Evolutionary conservation across 92 coral and sea anemone genomes (phyloP).

Genomic region (Porites cylindrica): DNA sequence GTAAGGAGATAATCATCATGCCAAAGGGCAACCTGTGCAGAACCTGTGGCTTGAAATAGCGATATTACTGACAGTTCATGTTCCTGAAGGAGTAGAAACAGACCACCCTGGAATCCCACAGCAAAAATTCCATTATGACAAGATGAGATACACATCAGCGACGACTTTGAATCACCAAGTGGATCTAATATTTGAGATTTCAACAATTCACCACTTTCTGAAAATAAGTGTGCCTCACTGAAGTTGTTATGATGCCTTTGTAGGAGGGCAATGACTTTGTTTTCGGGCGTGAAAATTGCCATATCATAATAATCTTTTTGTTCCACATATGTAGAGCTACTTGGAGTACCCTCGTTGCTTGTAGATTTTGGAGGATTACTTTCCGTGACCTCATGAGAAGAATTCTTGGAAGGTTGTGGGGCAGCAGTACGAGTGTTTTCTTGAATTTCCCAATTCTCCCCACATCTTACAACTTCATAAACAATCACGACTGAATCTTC

Average conservation of each 20-base stretch:
- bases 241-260: constrained; percentile 73
- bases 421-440: constrained; percentile 8
- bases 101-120: constrained; percentile 89
- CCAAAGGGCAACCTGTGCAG: constrained; percentile 90
- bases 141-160: constrained; percentile 72
- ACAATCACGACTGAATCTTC: constrained; percentile 66
- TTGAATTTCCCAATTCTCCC: constrained; percentile 38
- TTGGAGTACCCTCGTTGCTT: constrained; percentile 7
- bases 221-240: constrained; percentile 77
- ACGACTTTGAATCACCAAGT: constrained; percentile 75
- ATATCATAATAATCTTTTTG: constrained; percentile 77
- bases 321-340: constrained; percentile 78
- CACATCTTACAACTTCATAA: constrained; percentile 43
- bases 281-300: constrained; percentile 64
- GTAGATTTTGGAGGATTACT: neutral
- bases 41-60: constrained; percentile 87
- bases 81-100: constrained; percentile 73
- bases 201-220: constrained; percentile 55
- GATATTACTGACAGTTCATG: constrained; percentile 61
- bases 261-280: constrained; percentile 68
- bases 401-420: neutral
- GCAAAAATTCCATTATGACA: constrained; percentile 80
- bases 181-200: constrained; percentile 71
- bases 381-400: neutral
- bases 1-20: constrained; percentile 71